These are phyloP conservation scores for Illadopsis cleaveri DNA, from an alignment of 2,113 vertebrate species.

Conservation along the genomic window DNA sequence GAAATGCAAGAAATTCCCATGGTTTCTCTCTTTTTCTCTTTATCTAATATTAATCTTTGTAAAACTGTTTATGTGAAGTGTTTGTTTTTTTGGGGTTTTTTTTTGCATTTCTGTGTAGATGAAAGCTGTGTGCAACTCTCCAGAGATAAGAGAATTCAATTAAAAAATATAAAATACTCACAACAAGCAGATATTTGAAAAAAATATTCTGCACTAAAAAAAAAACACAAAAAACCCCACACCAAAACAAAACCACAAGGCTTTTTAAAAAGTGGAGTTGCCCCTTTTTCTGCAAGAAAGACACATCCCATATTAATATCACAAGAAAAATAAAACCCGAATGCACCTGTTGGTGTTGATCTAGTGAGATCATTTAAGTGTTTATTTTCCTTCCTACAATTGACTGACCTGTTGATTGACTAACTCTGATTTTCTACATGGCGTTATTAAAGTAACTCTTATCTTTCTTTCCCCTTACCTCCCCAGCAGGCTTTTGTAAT, in stretches of 20 bases:
- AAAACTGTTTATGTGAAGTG: background rate
- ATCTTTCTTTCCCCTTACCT: background rate
- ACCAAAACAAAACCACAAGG: no score
- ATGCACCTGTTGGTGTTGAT: background rate
- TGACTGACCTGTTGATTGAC: background rate
- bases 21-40: background rate
- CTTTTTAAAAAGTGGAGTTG: background rate
- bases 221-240: no score
- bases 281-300: background rate
- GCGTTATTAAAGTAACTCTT: background rate
- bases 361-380: background rate
- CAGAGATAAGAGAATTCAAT: background rate
- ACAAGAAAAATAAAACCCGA: background rate
- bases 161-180: background rate
- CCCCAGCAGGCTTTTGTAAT: background rate
- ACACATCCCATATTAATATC: background rate
- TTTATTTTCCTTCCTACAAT: background rate
- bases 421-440: background rate
- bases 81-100: no score
- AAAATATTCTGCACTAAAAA: background rate
- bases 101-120: background rate
- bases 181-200: background rate
- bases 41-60: background rate
- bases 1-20: background rate
- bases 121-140: background rate